Conservation (phyloP, 1,140 invertebrate genomes). For the Trichonephila clavipes region DNA sequence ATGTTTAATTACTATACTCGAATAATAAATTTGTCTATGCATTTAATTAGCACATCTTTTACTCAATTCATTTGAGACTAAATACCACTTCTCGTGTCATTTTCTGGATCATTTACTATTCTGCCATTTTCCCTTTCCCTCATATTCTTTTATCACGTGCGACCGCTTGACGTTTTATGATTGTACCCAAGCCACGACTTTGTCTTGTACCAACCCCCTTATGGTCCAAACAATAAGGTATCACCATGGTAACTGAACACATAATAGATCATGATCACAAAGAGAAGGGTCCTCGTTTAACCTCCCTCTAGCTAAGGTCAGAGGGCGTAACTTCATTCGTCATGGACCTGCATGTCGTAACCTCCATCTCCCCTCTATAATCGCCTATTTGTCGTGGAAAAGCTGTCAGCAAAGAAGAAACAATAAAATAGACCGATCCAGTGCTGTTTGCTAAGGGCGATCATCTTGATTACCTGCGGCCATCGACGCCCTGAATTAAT, state of each 20-base stretch:
- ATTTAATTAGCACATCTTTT: too few relatives aligned
- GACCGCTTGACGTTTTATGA: conserved; percentile 63
- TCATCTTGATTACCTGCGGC: conserved; percentile 75
- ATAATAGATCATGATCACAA: conserved; percentile 73
- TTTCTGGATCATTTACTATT: not conserved
- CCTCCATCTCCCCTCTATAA: conserved; percentile 53
- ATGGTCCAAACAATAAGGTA: conserved; percentile 68
- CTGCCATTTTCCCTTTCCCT: not conserved
- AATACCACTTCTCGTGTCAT: too few relatives aligned
- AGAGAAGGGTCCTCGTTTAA: conserved; percentile 59
- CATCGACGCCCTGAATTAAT: conserved; percentile 69
- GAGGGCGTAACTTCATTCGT: conserved; percentile 72
- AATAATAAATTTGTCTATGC: too few relatives aligned
- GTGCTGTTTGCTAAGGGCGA: conserved; percentile 74
- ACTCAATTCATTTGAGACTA: too few relatives aligned
- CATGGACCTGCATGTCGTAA: conserved; percentile 49
- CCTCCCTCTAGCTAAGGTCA: conserved; percentile 57
- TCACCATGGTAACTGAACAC: conserved; percentile 64
- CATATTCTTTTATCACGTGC: conserved; percentile 36
- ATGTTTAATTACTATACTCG: too few relatives aligned
- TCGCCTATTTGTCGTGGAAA: conserved; percentile 73
- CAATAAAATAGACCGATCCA: conserved; percentile 67
- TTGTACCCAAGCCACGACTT: conserved; percentile 37
- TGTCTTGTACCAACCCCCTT: conserved; percentile 34
- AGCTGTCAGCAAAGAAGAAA: conserved; percentile 62